Evolutionary conservation across 2,888 invertebrate genomes (phyloP).

Genomic region (Globia sparganii): DNA sequence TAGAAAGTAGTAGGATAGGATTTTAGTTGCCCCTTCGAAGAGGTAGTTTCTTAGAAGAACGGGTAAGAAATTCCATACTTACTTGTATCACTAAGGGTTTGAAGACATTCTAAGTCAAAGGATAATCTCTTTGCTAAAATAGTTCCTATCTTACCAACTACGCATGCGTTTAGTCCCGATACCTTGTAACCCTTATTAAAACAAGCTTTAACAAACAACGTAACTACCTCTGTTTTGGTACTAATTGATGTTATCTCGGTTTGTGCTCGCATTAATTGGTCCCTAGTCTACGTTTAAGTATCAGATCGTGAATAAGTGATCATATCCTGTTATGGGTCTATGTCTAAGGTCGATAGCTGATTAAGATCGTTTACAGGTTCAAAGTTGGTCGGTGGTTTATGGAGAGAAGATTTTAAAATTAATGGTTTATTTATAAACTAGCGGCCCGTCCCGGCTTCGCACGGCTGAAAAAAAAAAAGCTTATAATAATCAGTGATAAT

Average conservation of each 20-base stretch:
- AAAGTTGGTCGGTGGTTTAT: conserved; percentile 13
- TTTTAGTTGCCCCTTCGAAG: no score
- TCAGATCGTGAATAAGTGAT: conserved; percentile 48
- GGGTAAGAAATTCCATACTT: not conserved
- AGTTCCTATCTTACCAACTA: not conserved
- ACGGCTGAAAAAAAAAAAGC: no score
- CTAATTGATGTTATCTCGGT: conserved; percentile 45
- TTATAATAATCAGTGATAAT: no score
- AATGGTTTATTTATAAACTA: not conserved
- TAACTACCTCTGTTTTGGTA: conserved; percentile 16
- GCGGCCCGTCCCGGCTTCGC: no score
- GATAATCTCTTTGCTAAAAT: conserved; percentile 1
- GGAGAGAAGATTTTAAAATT: not conserved
- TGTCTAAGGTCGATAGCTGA: conserved; percentile 26
- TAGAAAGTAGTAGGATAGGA: no score
- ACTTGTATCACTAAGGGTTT: not conserved
- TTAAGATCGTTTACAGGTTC: conserved; percentile 27
- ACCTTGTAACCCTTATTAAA: conserved; percentile 24
- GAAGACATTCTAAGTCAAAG: not conserved
- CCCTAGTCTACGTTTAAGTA: conserved; percentile 24
- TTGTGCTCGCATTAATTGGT: conserved; percentile 46
- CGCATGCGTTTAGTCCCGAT: conserved; percentile 12
- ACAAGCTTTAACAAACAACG: conserved; percentile 30
- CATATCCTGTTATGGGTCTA: conserved; percentile 31
- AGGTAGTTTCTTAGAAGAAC: not conserved